phyloP scores from a whole-genome alignment of 2,888 invertebrate species.

The Meteorus colon region DNA sequence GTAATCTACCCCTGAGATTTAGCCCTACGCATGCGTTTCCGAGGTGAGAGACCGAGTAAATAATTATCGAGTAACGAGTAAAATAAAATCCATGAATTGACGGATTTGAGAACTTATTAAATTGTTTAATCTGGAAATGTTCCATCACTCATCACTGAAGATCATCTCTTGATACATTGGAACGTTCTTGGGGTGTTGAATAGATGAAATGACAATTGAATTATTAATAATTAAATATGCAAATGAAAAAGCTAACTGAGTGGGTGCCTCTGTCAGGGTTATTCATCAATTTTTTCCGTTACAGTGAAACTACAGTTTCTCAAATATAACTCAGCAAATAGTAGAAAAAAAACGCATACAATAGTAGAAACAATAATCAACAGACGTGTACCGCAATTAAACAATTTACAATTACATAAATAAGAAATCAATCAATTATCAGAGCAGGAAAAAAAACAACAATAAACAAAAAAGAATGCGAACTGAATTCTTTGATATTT shows the following conservation, averaged over 20 bases:
- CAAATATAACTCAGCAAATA: constrained; percentile 72
- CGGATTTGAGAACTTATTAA: neutral
- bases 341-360: constrained; percentile 64
- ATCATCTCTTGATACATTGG: too few species aligned
- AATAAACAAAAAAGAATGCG: constrained; percentile 51
- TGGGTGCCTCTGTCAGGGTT: constrained; percentile 73
- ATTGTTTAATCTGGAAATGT: neutral
- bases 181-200: neutral
- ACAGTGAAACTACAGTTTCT: constrained; percentile 71
- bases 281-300: constrained; percentile 64
- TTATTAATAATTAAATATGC: neutral
- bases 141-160: too few species aligned
- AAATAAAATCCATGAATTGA: neutral
- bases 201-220: neutral
- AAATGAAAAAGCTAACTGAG: constrained; percentile 56
- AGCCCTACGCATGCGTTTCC: constrained; percentile 68
- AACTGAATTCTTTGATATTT: constrained; percentile 69
- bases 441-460: constrained; percentile 30
- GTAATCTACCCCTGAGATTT: constrained; percentile 51
- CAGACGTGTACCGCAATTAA: constrained; percentile 69
- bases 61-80: constrained; percentile 6
- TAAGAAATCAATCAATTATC: constrained; percentile 53
- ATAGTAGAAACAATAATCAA: constrained; percentile 68
- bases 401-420: constrained; percentile 70
- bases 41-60: constrained; percentile 63